Percentiles rank a stretch among this genome's conserved stretches.
Evolutionary conservation across 2,888 invertebrate genomes (phyloP).

Genomic region (Athalia circularis): DNA sequence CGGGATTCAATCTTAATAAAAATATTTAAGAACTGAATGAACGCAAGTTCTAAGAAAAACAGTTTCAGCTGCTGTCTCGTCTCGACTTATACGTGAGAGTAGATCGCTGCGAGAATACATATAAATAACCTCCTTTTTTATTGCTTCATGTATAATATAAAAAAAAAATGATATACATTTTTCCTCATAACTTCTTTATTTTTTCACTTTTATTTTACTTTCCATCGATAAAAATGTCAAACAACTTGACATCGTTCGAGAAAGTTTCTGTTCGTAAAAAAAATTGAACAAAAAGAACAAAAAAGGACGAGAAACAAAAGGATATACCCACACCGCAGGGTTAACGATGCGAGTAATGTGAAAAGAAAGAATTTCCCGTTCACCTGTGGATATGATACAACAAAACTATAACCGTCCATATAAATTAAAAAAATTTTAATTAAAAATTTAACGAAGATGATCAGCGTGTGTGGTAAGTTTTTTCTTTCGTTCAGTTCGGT

Average conservation of each 20-base stretch:
- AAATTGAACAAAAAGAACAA: not conserved
- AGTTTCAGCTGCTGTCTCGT: no score
- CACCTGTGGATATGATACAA: not conserved
- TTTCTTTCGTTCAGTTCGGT: no score
- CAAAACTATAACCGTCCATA: not conserved
- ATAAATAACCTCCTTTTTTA: not conserved
- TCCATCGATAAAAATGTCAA: constrained; percentile 51
- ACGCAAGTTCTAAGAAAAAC: not conserved
- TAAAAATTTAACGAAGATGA: constrained; percentile 17
- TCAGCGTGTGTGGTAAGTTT: no score
- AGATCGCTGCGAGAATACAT: not conserved
- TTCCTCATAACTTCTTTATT: not conserved
- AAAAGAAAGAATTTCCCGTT: not conserved
- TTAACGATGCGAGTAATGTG: not conserved
- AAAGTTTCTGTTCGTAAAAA: not conserved
- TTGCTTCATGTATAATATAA: not conserved
- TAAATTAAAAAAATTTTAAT: constrained; percentile 18
- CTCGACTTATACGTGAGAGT: not conserved
- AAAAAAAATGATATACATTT: constrained; percentile 7
- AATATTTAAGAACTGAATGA: no score
- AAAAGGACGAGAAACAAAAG: not conserved
- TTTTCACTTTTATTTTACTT: constrained; percentile 8
- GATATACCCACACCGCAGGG: not conserved
- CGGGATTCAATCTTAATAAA: no score
- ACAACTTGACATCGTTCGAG: constrained; percentile 55